Conservation (phyloP, 2,113 vertebrate genomes). For the Bungarus multicinctus region DNA sequence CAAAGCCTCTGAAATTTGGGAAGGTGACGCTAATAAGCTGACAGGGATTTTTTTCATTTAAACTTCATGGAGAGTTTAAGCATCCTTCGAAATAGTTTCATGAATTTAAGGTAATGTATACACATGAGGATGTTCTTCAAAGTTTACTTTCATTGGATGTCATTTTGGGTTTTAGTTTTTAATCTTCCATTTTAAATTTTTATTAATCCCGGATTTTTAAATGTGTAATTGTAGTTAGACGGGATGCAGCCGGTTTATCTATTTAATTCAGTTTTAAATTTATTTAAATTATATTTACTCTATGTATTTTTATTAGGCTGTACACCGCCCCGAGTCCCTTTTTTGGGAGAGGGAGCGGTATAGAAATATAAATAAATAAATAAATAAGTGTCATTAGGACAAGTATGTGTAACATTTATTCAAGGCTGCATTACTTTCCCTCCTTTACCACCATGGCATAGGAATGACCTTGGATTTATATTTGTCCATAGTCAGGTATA, state of each 20-base stretch:
- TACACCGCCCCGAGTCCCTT: too few relatives aligned
- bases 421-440: neutral
- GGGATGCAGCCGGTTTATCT: too few relatives aligned
- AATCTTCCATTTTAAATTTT: too few relatives aligned
- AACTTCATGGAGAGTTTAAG: neutral
- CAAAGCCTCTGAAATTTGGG: neutral
- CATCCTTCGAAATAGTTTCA: neutral
- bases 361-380: too few relatives aligned
- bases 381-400: too few relatives aligned
- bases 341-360: too few relatives aligned
- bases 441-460: neutral
- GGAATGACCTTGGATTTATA: neutral
- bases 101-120: neutral
- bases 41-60: neutral
- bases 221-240: too few relatives aligned
- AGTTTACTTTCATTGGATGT: neutral
- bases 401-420: neutral
- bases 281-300: too few relatives aligned
- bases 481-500: neutral
- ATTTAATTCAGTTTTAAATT: too few relatives aligned
- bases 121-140: neutral
- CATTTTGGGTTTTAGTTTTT: too few relatives aligned
- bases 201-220: too few relatives aligned
- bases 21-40: fast-evolving
- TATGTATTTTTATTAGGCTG: too few relatives aligned